These are phyloP conservation scores for Netelia melanura DNA, from an alignment of 2,888 invertebrate species.

Conservation along the genomic window DNA sequence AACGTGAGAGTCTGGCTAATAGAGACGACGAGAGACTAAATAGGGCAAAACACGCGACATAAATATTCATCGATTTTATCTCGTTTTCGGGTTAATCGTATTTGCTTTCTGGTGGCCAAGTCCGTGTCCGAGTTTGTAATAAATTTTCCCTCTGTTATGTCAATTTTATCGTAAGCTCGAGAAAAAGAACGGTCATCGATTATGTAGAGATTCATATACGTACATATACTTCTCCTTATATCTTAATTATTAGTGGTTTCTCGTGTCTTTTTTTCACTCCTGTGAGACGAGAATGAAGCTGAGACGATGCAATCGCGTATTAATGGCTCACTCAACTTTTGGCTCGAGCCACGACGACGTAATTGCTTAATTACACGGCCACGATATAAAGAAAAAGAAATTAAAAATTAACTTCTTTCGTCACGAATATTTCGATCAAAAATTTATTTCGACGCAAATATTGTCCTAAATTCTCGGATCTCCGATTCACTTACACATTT, in stretches of 20 bases:
- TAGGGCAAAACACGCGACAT: constrained; percentile 68
- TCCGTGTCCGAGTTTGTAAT: constrained; percentile 27
- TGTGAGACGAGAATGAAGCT: constrained; percentile 3
- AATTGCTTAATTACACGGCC: constrained; percentile 60
- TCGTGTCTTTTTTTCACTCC: constrained; percentile 64
- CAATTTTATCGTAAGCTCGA: constrained; percentile 21
- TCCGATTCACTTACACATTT: constrained; percentile 27
- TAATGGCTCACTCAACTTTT: constrained; percentile 67
- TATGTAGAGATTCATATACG: constrained; percentile 13
- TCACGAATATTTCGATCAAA: constrained; percentile 25
- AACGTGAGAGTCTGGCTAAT: constrained; percentile 47
- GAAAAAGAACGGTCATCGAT: constrained; percentile 35
- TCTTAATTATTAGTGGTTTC: constrained; percentile 71
- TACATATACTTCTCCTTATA: constrained; percentile 40
- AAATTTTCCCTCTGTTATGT: constrained; percentile 21
- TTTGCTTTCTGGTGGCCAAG: not conserved
- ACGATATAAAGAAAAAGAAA: constrained; percentile 28
- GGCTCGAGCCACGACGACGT: constrained; percentile 41
- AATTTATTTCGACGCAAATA: constrained; percentile 2
- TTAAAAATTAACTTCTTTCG: constrained; percentile 19
- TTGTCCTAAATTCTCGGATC: constrained; percentile 26
- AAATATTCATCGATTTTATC: constrained; percentile 70
- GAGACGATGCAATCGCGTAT: constrained; percentile 56
- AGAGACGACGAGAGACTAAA: constrained; percentile 53
- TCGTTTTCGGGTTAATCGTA: constrained; percentile 44